Conservation (phyloP, 2,888 invertebrate species). For the Hymenopus coronatus region DNA sequence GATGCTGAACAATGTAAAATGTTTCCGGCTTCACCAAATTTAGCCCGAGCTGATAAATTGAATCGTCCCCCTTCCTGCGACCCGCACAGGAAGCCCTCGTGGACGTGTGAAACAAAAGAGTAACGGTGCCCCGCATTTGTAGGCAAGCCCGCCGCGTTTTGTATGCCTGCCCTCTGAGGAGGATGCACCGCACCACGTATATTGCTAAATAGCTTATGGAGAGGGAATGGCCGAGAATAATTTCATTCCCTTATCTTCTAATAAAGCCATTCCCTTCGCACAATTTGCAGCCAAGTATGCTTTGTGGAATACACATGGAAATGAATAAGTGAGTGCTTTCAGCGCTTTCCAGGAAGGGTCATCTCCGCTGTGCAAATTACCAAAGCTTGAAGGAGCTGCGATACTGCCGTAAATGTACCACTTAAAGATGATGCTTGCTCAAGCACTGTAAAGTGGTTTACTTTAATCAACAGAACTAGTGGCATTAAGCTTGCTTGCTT, state of each 20-base stretch:
- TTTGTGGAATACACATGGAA: not conserved
- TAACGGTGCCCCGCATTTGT: not conserved
- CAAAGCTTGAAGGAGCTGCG: no score
- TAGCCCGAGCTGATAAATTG: not conserved
- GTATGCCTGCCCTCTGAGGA: not conserved
- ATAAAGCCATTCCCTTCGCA: not conserved
- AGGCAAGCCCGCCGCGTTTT: not conserved
- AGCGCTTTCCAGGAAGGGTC: not conserved
- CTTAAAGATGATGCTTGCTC: no score
- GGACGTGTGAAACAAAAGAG: not conserved
- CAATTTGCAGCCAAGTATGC: not conserved
- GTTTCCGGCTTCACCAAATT: not conserved
- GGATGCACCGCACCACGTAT: not conserved
- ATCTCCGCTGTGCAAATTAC: no score
- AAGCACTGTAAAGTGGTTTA: no score
- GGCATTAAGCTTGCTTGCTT: no score
- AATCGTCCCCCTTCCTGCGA: not conserved
- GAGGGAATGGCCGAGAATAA: not conserved
- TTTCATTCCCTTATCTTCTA: not conserved
- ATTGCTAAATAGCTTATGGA: not conserved
- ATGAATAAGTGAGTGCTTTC: not conserved
- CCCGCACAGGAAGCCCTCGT: not conserved
- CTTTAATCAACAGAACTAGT: no score
- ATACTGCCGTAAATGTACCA: no score
- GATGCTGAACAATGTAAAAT: not conserved